A percentile compares a stretch with the other conserved stretches of the same genome.
These are phyloP conservation scores for Notodonta ziczac DNA, from an alignment of 2,888 invertebrate genomes.

Conservation along the genomic window DNA sequence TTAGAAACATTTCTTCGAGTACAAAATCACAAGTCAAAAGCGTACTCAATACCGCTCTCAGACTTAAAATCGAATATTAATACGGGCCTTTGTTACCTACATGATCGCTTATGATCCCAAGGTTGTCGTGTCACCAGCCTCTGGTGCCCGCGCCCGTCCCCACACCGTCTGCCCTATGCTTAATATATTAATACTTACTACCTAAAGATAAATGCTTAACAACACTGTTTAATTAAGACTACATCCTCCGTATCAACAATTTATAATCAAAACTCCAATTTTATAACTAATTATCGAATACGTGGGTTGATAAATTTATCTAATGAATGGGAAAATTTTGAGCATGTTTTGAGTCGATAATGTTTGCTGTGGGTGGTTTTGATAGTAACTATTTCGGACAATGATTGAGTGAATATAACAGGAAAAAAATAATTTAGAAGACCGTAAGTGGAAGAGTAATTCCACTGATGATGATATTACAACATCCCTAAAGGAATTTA, in stretches of 20 bases:
- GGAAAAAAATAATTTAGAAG: not conserved
- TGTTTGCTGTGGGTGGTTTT: not conserved
- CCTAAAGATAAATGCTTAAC: constrained; percentile 34
- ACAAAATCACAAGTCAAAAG: too few species aligned
- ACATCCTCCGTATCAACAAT: constrained; percentile 36
- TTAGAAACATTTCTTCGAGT: too few species aligned
- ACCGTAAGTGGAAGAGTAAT: not conserved
- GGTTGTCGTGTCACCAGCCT: too few species aligned
- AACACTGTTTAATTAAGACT: constrained; percentile 25
- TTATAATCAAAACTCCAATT: constrained; percentile 30
- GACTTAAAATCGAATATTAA: too few species aligned
- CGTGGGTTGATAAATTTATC: not conserved
- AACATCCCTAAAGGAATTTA: too few species aligned
- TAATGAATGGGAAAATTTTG: constrained; percentile 25
- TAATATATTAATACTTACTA: constrained; percentile 33
- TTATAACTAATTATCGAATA: constrained; percentile 8
- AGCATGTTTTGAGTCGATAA: constrained; percentile 5
- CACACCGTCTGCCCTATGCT: constrained; percentile 33
- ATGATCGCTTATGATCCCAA: too few species aligned
- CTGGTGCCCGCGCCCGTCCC: not conserved
- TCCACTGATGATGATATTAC: too few species aligned
- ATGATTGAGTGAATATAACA: not conserved
- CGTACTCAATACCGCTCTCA: too few species aligned
- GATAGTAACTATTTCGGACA: not conserved
- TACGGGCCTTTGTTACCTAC: too few species aligned